Evolutionary conservation across 2,113 vertebrate species (phyloP).

Genomic region (Ochotona princeps): DNA sequence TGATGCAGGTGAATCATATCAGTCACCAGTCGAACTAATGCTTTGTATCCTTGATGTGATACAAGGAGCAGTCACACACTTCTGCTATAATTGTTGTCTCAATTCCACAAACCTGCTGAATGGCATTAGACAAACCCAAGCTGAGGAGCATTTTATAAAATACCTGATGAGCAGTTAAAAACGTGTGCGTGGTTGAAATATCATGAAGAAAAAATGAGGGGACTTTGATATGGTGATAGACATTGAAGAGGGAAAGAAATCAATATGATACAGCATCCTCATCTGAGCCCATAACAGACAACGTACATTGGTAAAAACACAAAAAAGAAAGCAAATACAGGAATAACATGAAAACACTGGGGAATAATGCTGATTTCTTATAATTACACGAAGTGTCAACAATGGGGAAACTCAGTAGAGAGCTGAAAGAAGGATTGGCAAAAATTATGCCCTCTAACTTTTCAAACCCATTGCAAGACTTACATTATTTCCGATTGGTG

Average conservation of each 20-base stretch:
- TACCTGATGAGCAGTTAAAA: neutral
- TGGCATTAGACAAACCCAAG: neutral
- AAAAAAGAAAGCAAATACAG: neutral
- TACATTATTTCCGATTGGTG: neutral
- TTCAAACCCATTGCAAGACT: neutral
- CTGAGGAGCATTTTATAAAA: no score
- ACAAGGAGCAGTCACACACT: neutral
- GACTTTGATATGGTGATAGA: neutral
- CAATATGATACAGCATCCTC: accelerated
- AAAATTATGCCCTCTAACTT: neutral
- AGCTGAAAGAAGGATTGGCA: neutral
- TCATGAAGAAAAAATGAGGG: neutral
- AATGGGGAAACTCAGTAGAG: neutral
- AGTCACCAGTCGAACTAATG: neutral
- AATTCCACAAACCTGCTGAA: neutral
- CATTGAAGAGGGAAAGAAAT: neutral
- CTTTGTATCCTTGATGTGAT: neutral
- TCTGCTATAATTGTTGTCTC: neutral
- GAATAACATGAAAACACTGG: neutral
- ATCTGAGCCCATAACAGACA: neutral
- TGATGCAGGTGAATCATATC: neutral
- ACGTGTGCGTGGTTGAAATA: neutral
- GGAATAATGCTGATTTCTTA: neutral
- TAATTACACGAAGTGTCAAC: no score
- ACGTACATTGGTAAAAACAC: neutral